Evolutionary conservation across 2,888 invertebrate genomes (phyloP), one percentile per base, ranked within the genome.

Genomic region (Temnothorax rugatulus): DNA sequence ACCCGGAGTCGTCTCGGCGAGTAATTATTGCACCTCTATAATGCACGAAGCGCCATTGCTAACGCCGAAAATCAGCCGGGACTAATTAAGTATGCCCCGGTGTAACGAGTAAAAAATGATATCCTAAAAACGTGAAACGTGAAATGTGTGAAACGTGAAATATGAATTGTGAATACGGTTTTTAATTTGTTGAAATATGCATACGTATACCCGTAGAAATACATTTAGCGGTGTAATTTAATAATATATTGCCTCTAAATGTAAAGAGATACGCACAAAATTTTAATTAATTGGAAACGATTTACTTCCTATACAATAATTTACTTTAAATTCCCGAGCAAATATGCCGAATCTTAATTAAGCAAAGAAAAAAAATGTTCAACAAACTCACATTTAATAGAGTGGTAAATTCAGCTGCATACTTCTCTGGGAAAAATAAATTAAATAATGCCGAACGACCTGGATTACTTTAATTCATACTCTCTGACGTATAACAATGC

Each of bases 11-110:
- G 71, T 83, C 79, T 41, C 59, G 54, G 7, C 82, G 61, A 81
- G 83, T 89, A 90, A 89, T 89, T 90, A 88, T 44, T 44, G 54
- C 44, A 29, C 15, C 15, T 69, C 34, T n/a, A n/a, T n/a, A n/a
- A n/a, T 79, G 57, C 57, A 21, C 57, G 13, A 71, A 59, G 18
- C 7, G 44, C 66, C 57, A 69, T 54, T 29, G 29, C 44, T 44
- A 69, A 57, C 25, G 47, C 25, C 8, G 11, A 21, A 29, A 47
- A 47, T 59, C 47, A 44, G 29, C 21, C n/a, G 29, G 54, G 34
- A 54, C 5, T 57, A 15, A 77, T 77, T 29, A 29, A 54, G 2
- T 41, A 25, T 21, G n/a, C 29, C 29, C 4, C 63, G 50, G 18
- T 44, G 21, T 64, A 57, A 44, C 7, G 21, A 57, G 69, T 57